Percentiles rank a stretch among this genome's conserved stretches.
Conservation (phyloP, 1,140 invertebrate genomes). For the Whitmania pigra region DNA sequence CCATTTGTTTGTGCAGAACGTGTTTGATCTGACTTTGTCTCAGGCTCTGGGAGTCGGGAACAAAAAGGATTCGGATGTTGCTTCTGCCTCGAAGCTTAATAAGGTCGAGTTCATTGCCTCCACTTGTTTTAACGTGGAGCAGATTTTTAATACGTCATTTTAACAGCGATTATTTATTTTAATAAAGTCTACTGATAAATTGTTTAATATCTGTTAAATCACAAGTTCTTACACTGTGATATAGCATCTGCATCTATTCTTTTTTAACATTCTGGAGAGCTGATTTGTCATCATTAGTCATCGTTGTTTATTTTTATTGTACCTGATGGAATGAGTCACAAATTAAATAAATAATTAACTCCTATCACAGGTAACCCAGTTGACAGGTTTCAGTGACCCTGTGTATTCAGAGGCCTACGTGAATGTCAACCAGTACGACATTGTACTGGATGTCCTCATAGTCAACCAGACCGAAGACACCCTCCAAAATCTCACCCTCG, state of each 20-base stretch:
- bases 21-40: conserved; percentile 86
- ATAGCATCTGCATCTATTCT: too few relatives aligned
- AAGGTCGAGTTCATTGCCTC: conserved; percentile 46
- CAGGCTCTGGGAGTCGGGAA: conserved; percentile 65
- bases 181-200: too few relatives aligned
- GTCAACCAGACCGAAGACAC: conserved; percentile 96
- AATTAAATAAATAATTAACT: too few relatives aligned
- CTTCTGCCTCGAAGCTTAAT: conserved; percentile 51
- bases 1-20: conserved; percentile 46
- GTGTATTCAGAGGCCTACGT: conserved; percentile 98
- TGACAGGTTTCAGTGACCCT: conserved; percentile 98
- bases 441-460: conserved; percentile 49
- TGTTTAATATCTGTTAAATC: too few relatives aligned
- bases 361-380: conserved; percentile 63
- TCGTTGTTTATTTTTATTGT: too few relatives aligned
- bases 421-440: conserved; percentile 88
- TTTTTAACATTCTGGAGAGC: too few relatives aligned
- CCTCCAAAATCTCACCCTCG: conserved; percentile 90
- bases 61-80: conserved; percentile 49
- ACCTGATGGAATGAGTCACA: too few relatives aligned
- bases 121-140: too few relatives aligned
- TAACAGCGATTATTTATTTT: too few relatives aligned
- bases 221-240: too few relatives aligned
- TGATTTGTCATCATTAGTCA: too few relatives aligned
- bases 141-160: too few relatives aligned